These are phyloP conservation scores for Chitala chitala DNA, from an alignment of 2,113 vertebrate genomes.

Conservation along the genomic window DNA sequence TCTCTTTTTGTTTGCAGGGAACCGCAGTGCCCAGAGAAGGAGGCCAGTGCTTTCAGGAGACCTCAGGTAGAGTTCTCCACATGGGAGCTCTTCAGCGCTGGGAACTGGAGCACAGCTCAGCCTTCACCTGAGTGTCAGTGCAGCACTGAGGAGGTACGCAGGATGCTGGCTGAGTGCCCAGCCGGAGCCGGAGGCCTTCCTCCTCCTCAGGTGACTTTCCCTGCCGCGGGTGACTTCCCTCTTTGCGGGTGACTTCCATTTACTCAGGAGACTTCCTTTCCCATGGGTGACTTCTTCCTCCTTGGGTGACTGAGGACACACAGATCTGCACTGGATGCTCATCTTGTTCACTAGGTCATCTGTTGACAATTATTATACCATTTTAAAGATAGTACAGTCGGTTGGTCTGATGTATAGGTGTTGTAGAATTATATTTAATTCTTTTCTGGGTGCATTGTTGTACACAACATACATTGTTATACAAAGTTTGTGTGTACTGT, in stretches of 20 bases:
- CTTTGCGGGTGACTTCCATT: no score
- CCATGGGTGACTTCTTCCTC: background rate
- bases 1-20: slow-evolving; percentile 18
- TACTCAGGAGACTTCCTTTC: no score
- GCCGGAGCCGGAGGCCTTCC: slow-evolving; percentile 70
- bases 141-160: slow-evolving; percentile 59
- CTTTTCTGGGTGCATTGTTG: no score
- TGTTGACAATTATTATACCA: no score
- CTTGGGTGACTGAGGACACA: background rate
- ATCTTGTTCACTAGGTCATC: background rate
- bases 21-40: slow-evolving; percentile 38
- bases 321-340: background rate
- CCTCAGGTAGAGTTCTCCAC: slow-evolving; percentile 45
- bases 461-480: no score
- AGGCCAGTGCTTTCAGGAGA: slow-evolving; percentile 37
- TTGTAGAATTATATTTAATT: no score
- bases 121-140: slow-evolving; percentile 72
- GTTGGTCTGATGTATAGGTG: no score
- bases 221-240: no score
- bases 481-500: no score
- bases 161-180: slow-evolving; percentile 78
- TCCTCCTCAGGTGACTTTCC: slow-evolving; percentile 74
- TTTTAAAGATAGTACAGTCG: no score
- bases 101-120: slow-evolving; percentile 64
- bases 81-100: slow-evolving; percentile 49